Evolutionary conservation across 1,140 invertebrate species (phyloP).

Genomic region (Heliconius hewitsoni): DNA sequence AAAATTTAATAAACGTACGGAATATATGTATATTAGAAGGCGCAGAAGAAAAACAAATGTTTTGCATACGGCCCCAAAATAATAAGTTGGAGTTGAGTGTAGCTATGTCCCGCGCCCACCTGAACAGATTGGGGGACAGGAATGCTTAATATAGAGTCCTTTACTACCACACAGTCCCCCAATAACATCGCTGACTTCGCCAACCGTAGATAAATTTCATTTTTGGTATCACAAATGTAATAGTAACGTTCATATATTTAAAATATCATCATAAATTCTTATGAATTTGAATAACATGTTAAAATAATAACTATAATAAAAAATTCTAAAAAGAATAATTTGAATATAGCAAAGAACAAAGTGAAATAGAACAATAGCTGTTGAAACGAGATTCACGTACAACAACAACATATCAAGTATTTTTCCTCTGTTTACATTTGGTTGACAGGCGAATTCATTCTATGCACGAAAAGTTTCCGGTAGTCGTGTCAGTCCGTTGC

Average conservation of each 20-base stretch:
- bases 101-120: constrained; percentile 63
- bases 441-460: constrained; percentile 73
- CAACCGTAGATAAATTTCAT: constrained; percentile 60
- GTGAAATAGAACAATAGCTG: constrained; percentile 24
- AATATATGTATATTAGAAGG: constrained; percentile 63
- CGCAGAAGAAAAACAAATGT: constrained; percentile 69
- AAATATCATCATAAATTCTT: not conserved
- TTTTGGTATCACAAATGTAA: constrained; percentile 30
- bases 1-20: constrained; percentile 71
- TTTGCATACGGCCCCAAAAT: constrained; percentile 65
- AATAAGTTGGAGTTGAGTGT: constrained; percentile 75
- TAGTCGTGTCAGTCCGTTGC: constrained; percentile 62
- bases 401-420: constrained; percentile 23
- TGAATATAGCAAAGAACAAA: not conserved
- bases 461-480: constrained; percentile 76
- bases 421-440: constrained; percentile 52
- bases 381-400: constrained; percentile 28
- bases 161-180: constrained; percentile 68
- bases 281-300: not conserved
- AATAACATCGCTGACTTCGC: constrained; percentile 70
- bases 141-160: constrained; percentile 79
- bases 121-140: constrained; percentile 73
- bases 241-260: constrained; percentile 26
- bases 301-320: not conserved
- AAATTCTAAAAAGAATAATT: not conserved